Evolutionary conservation across 1,140 invertebrate species (phyloP), one percentile per base, ranked within the genome.

Genomic region (Drosophila aff.): DNA sequence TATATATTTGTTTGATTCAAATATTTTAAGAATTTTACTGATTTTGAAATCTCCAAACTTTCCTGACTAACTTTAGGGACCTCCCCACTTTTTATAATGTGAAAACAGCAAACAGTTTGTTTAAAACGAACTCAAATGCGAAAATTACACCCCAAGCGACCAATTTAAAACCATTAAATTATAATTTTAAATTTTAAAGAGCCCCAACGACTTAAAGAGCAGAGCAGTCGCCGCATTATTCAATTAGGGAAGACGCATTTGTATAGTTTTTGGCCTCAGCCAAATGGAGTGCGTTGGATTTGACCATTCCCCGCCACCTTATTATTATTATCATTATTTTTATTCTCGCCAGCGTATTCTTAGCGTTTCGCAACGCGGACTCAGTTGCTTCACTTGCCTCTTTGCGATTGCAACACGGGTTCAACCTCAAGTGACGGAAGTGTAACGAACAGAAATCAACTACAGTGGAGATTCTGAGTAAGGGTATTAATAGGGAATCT

Each of bases 101-200:
- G 41, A 77, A 77, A 76, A 77, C 28, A 62, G 47, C 46, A 77
- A 77, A 62, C 65, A 78, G 64, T 78, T 77, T 77, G 59, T 75
- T 85, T 57, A 78, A 90, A 90, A 85, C 66, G 85, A 89, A 90
- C 85, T 85, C 86, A 90, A 90, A 90, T 90, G 85, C 86, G 85
- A 90, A 90, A 90, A 90, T 90, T 90, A 90, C 85, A 90, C 85
- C 86, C 85, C 85, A 85, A 90, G 85, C 81, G 79, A 90, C 84
- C 85, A 90, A 90, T 90, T 90, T 90, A 90, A 90, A 73, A 78
- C 86, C 86, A 90, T 90, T 90, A 90, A 90, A 90, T 90, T 90
- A 90, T 91, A 91, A 90, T 90, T 90, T 90, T 90, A 76, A 85
- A 90, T 75, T 85, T 90, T 85, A 84, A 89, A 89, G 81, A 83